These are phyloP conservation scores for Malurus splendens DNA, from an alignment of 2,797 vertebrate species.

Conservation along the genomic window DNA sequence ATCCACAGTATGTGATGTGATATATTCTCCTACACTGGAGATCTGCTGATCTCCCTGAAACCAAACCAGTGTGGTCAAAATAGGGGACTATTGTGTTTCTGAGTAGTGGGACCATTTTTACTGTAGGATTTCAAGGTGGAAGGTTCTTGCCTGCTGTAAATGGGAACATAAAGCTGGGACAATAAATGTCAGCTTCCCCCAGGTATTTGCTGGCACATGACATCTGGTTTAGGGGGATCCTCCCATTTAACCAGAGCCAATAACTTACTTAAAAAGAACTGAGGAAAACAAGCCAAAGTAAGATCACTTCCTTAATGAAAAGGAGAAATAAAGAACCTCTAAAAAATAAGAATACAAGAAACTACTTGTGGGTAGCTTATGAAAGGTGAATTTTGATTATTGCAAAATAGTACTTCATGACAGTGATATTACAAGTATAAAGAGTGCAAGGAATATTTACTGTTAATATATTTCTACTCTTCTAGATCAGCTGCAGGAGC, in stretches of 20 bases:
- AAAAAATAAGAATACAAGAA: neutral
- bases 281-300: neutral
- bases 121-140: neutral
- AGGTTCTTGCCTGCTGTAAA: neutral
- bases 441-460: neutral
- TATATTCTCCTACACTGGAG: fast-evolving
- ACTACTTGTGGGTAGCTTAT: neutral
- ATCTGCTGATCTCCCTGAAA: neutral
- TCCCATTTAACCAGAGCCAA: neutral
- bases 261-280: neutral
- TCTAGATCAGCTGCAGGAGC: neutral
- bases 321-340: neutral
- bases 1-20: neutral
- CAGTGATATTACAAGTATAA: neutral
- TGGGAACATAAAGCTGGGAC: neutral
- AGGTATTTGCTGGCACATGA: fast-evolving
- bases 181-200: neutral
- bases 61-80: neutral
- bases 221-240: neutral
- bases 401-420: neutral
- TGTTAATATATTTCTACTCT: neutral
- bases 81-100: fast-evolving
- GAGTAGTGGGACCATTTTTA: neutral
- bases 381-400: neutral
- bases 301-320: neutral